Percentiles rank a stretch among this genome's conserved stretches.
Conservation (phyloP, 2,888 invertebrate species). For the Caenorhabditis parvicauda region DNA sequence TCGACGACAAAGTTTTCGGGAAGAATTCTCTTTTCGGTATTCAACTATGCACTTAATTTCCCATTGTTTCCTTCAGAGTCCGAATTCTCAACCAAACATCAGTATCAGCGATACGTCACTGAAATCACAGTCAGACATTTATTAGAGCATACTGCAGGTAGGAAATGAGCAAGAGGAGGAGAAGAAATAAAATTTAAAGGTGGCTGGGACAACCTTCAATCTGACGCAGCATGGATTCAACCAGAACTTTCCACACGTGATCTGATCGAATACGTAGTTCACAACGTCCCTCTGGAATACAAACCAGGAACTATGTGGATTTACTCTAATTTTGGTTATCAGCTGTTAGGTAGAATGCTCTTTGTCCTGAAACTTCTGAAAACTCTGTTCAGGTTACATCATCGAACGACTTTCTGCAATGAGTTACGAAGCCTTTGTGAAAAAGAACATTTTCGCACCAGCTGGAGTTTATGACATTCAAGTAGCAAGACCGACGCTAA, state of each 20-base stretch:
- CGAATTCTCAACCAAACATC: slow-evolving; percentile 48
- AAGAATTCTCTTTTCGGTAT: slow-evolving; percentile 46
- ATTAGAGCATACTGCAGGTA: slow-evolving; percentile 58
- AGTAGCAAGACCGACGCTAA: slow-evolving; percentile 53
- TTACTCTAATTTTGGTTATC: slow-evolving; percentile 62
- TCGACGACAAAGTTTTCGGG: slow-evolving; percentile 56
- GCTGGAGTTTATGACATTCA: slow-evolving; percentile 58
- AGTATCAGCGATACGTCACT: slow-evolving; percentile 52
- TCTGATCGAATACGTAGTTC: slow-evolving; percentile 42
- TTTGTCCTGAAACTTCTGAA: too few species aligned
- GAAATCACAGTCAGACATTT: slow-evolving; percentile 58
- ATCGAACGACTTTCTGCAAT: slow-evolving; percentile 51
- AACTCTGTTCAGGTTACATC: slow-evolving; percentile 42
- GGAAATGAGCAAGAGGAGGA: background rate
- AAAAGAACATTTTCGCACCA: slow-evolving; percentile 54
- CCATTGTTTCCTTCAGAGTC: too few species aligned
- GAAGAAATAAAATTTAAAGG: slow-evolving; percentile 26
- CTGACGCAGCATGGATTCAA: slow-evolving; percentile 60
- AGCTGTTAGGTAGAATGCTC: slow-evolving; percentile 40
- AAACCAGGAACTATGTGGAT: slow-evolving; percentile 56
- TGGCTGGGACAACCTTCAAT: slow-evolving; percentile 58
- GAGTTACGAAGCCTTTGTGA: slow-evolving; percentile 58
- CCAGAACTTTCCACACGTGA: slow-evolving; percentile 47
- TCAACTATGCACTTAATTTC: too few species aligned
- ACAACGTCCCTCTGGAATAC: slow-evolving; percentile 45